Percentiles rank a stretch among this genome's conserved stretches.
Conservation (phyloP, 2,797 vertebrate genomes). For the Urosaurus nigricauda region DNA sequence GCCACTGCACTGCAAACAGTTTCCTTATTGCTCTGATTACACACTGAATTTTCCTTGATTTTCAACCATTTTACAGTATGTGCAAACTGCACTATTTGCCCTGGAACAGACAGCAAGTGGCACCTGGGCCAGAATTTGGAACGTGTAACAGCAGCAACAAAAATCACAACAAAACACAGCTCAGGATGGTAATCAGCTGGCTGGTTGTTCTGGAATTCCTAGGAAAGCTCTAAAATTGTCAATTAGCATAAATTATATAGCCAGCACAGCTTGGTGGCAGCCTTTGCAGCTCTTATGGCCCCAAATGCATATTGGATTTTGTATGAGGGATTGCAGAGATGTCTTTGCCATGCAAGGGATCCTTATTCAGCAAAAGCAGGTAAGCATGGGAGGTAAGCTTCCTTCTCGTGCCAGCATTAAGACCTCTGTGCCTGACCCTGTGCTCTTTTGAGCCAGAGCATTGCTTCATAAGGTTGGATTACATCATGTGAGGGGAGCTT, state of each 20-base stretch:
- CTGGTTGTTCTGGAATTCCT: not conserved
- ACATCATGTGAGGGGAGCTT: not conserved
- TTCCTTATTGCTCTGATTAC: conserved; percentile 63
- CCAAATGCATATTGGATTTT: not conserved
- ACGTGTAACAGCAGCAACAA: not conserved
- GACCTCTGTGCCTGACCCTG: not conserved
- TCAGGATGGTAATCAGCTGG: not conserved
- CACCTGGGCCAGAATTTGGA: not conserved
- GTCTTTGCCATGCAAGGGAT: not conserved
- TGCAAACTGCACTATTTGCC: not conserved
- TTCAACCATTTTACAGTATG: conserved; percentile 27
- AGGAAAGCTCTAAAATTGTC: conserved; percentile 30
- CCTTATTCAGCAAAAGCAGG: not conserved
- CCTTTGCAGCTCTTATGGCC: not conserved
- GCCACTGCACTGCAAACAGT: conserved; percentile 38
- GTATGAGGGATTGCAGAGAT: not conserved
- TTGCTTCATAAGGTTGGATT: not conserved
- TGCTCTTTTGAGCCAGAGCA: not conserved
- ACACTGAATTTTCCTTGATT: conserved; percentile 50
- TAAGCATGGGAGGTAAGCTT: not conserved
- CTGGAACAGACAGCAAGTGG: not conserved
- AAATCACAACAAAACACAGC: not conserved
- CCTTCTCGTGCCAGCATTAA: not conserved
- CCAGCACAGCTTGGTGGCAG: conserved; percentile 11
- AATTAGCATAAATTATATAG: conserved; percentile 28